Evolutionary conservation across 2,797 vertebrate species (phyloP), one percentile per base, ranked within the genome.

Genomic region (Chelon auratus): DNA sequence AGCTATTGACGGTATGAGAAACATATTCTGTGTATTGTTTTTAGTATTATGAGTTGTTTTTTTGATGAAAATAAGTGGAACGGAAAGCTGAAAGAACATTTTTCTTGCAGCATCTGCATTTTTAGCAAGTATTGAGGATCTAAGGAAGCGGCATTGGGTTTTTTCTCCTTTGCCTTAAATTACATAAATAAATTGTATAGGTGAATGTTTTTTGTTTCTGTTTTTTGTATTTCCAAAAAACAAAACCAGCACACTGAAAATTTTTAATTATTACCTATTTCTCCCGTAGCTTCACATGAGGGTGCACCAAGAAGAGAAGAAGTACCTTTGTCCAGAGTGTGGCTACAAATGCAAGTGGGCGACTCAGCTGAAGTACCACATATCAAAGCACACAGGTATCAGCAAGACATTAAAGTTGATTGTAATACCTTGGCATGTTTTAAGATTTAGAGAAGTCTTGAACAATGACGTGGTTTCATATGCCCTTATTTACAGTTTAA

Each of bases 301-400:
- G 62, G 99, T 97, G 89, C 98, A 99, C 86, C 96, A 95, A 84
- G 97, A 98, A 14, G 97, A 99, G 79, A 95, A 96, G 74, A 99
- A 99, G 80, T 99, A 98, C 62, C 95, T 99, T 60, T 99, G 98
- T 82, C 97, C 97, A 0, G 96, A 98, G 56, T 99, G 98, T 1
- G 98, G 97, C 72, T 99, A 98, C 92, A 99, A 98, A 88, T 99
- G 98, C 95, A 99, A 99, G 86, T 99, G 98, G 98, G 94, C 97
- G 39, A 99, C 97, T 86, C 98, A 99, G 87, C 95, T 99, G 76
- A 99, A 99, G 87, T 98, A 98, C 75, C 98, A 99, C 92, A 99
- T 99, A 97, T 98, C 96, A 9, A 99, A 97, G 77, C 98, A 99
- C 90, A 99, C 98, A 43, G 97, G 97, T 97, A 92, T 1, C 7